A percentile compares a stretch with the other conserved stretches of the same genome.
These are phyloP conservation scores for Gymnothorax javanicus DNA, from an alignment of 2,797 vertebrate species.

Conservation along the genomic window DNA sequence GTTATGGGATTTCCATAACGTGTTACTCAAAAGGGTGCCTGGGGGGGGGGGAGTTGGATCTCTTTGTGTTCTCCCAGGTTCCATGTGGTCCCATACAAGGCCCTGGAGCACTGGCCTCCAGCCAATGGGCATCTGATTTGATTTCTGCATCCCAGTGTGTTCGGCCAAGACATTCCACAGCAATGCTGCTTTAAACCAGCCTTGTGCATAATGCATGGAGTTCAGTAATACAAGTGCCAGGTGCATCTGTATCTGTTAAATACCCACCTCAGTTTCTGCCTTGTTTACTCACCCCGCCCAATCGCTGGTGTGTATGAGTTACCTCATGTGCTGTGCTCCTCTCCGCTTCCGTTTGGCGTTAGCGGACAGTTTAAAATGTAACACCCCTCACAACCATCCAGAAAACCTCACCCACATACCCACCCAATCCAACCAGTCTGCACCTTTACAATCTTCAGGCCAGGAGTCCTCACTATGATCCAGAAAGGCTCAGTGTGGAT, in stretches of 20 bases:
- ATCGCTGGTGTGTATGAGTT: constrained; percentile 45
- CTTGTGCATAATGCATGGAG: constrained; percentile 78
- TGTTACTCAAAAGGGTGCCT: constrained; percentile 70
- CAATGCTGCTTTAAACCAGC: constrained; percentile 62
- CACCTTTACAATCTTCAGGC: background rate
- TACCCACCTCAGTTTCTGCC: constrained; percentile 60
- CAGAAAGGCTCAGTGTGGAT: too few species aligned
- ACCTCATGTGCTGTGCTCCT: constrained; percentile 32
- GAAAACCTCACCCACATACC: too few species aligned
- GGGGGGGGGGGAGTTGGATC: background rate
- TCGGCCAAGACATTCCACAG: constrained; percentile 71
- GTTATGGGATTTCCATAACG: constrained; percentile 77
- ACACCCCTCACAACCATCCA: too few species aligned
- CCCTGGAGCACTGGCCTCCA: constrained; percentile 59
- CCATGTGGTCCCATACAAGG: background rate
- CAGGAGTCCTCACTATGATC: too few species aligned
- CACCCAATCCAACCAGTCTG: background rate
- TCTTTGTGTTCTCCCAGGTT: background rate
- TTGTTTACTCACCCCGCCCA: constrained; percentile 53
- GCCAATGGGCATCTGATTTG: constrained; percentile 79
- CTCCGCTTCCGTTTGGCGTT: background rate
- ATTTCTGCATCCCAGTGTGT: constrained; percentile 73
- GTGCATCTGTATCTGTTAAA: constrained; percentile 75
- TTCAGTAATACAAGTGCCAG: constrained; percentile 70
- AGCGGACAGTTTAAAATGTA: background rate